Evolutionary conservation across 2,797 vertebrate species (phyloP).

Genomic region (Helicolenus hilgendorfi): DNA sequence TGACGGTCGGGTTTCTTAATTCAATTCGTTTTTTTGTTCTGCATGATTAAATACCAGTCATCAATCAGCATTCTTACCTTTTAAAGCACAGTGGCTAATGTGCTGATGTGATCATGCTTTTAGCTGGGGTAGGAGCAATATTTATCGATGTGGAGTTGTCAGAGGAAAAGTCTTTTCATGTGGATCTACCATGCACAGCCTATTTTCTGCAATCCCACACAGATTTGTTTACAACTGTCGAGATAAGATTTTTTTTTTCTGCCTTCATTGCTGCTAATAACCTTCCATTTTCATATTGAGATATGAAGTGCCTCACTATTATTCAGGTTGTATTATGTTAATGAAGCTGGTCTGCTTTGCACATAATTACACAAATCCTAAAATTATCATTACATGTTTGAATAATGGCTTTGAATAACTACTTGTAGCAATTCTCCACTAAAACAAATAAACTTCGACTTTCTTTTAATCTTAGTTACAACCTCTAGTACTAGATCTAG

Average conservation of each 20-base stretch:
- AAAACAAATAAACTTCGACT: neutral
- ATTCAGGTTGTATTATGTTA: neutral
- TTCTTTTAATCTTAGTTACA: neutral
- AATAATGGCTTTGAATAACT: neutral
- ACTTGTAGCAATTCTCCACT: neutral
- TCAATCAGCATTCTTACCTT: conserved; percentile 81
- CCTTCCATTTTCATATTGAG: neutral
- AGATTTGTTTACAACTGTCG: conserved; percentile 14
- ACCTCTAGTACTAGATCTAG: no score
- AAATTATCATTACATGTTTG: neutral
- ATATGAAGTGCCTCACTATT: neutral
- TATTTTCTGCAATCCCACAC: conserved; percentile 13
- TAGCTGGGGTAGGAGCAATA: conserved; percentile 41
- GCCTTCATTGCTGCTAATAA: neutral
- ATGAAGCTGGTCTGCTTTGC: neutral
- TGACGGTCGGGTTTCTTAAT: conserved; percentile 54
- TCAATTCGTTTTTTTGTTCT: conserved; percentile 57
- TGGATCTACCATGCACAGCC: neutral
- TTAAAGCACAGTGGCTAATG: conserved; percentile 67
- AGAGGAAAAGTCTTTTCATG: conserved; percentile 34
- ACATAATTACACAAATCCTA: conserved; percentile 8
- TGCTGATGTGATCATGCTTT: conserved; percentile 74
- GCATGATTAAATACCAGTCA: conserved; percentile 67
- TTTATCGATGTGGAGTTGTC: conserved; percentile 64
- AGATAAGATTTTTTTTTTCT: neutral